Evolutionary conservation across 1,140 invertebrate species (phyloP).

Genomic region (Harpegnathos saltator): DNA sequence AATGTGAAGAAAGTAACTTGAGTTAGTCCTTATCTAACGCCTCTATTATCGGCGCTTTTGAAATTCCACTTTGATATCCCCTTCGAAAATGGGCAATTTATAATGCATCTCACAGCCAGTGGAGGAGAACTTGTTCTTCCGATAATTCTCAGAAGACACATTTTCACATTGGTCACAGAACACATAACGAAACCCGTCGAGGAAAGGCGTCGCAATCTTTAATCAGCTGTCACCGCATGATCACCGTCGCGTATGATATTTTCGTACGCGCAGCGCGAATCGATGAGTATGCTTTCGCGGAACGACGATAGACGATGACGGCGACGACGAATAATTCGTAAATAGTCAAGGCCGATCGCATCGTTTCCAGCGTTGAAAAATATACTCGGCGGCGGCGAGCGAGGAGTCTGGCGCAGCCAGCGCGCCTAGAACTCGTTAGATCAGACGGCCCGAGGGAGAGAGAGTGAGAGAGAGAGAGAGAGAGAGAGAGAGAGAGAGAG

Average conservation of each 20-base stretch:
- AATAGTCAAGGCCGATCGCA: constrained; percentile 43
- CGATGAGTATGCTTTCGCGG: background rate
- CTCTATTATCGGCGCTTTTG: too few species aligned
- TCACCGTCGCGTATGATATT: background rate
- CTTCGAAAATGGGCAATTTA: too few species aligned
- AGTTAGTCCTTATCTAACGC: too few species aligned
- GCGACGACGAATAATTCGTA: constrained; percentile 18
- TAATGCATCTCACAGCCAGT: too few species aligned
- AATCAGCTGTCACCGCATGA: too few species aligned
- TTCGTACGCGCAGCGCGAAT: background rate
- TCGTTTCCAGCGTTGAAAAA: constrained; percentile 52
- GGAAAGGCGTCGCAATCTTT: too few species aligned
- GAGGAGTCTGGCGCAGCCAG: constrained; percentile 54
- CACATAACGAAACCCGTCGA: too few species aligned
- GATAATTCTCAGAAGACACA: too few species aligned
- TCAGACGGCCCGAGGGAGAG: constrained; percentile 60
- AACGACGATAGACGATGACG: background rate
- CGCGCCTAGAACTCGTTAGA: constrained; percentile 66
- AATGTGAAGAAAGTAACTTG: too few species aligned
- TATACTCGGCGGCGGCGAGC: constrained; percentile 53
- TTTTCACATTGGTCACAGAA: too few species aligned
- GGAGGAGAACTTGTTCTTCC: too few species aligned
- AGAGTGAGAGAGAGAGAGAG: background rate
- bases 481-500: constrained; percentile 2
- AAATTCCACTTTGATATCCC: too few species aligned